phyloP scores from a whole-genome alignment of 2,797 vertebrate species.

The Bryconaethiops microstoma region DNA sequence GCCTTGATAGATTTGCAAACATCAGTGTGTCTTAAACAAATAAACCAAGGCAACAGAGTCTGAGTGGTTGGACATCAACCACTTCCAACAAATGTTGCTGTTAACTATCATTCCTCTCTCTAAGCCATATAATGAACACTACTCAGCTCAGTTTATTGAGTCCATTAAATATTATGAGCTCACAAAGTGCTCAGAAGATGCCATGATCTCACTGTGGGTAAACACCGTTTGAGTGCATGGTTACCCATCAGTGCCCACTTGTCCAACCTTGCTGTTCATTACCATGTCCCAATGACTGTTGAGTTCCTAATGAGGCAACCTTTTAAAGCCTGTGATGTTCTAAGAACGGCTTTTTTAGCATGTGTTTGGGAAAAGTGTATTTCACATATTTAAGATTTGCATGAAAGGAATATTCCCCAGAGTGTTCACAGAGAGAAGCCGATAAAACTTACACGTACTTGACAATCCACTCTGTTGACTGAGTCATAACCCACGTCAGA shows the following conservation, averaged over 20 bases:
- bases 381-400: no score
- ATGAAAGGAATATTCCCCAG: no score
- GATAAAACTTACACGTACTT: no score
- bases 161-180: neutral
- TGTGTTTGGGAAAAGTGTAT: neutral
- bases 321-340: neutral
- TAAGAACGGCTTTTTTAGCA: neutral
- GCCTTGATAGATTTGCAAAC: slow-evolving; percentile 14
- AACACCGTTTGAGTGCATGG: neutral
- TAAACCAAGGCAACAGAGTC: neutral
- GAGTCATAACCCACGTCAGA: no score
- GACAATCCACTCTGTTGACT: no score
- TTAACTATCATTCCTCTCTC: neutral
- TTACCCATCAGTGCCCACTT: neutral
- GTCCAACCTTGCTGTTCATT: neutral
- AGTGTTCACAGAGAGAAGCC: no score
- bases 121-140: neutral
- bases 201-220: neutral
- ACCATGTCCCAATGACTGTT: neutral
- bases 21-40: neutral
- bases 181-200: neutral
- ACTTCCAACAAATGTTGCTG: neutral
- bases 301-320: neutral
- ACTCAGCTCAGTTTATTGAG: neutral
- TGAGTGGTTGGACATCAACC: neutral